Base-by-base conservation (phyloP, 2,888 invertebrate species). In the Chymomyza procnemis region DNA sequence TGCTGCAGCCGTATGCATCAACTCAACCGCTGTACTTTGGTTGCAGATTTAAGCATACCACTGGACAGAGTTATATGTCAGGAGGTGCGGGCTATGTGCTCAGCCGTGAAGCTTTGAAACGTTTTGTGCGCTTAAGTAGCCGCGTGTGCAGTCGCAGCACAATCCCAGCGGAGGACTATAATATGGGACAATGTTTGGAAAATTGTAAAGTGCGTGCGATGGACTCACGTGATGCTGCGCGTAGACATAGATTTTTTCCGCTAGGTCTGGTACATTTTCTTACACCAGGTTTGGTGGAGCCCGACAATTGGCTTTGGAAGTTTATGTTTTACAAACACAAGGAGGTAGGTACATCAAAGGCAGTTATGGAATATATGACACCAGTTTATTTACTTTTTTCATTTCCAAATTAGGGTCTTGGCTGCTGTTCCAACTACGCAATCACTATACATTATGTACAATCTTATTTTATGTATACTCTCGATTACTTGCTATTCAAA, bases 1-100 rank as follows among this genome's bases (percentile, higher is more conserved):
- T 98, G 94, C 90, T 99, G n/a, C 93, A 94, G 2, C 93, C 94
- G 0, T 93, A 96, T 87, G 93, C 94, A 81, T 92, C 95, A 0
- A 92, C 92, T 0, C 93, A 94, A 1, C 95, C 97, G 0, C 92
- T 97, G 1, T 98, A 97, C 90, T 98, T 97, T 89, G 98, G 98
- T 0, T 97, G 97, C 88, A 93, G 96, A 69, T 98, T 98, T 30
- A 1, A 3, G 1, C 0, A 8, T 6, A 3, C 6, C n/a, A n/a
- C n/a, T n/a, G n/a, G 50, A 0, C 78, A 92, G 92, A 96, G 97
- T 0, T 97, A 97, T 88, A 97, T 97, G 96, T 96, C 96, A 77
- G 97, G 97, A 1, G 97, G 97, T 0, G 96, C 97, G 50, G 98
- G 99, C 0, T 99, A 99, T 90, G 97, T 99, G 26, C 92, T 99